phyloP scores from a whole-genome alignment of 2,797 vertebrate species.

The Helarctos malayanus region DNA sequence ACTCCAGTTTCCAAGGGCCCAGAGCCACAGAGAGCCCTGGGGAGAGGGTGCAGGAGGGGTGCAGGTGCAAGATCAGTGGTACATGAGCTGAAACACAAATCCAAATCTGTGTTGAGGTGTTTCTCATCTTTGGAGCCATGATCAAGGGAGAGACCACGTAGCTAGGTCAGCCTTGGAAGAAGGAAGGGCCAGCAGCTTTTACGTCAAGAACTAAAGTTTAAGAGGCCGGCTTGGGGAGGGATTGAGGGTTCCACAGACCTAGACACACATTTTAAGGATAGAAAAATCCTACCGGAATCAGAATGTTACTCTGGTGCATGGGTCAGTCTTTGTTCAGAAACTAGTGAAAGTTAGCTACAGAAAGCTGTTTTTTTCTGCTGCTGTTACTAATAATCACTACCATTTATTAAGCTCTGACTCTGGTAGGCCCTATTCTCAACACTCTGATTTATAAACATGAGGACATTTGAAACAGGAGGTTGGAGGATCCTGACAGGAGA shows the following conservation, averaged over 20 bases:
- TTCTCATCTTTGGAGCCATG: not conserved
- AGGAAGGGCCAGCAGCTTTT: not conserved
- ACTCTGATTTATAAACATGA: slow-evolving; percentile 7
- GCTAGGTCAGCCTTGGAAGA: not conserved
- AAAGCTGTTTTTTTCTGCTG: slow-evolving; percentile 39
- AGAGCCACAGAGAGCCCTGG: not conserved
- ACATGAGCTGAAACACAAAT: not conserved
- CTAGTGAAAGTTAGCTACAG: not conserved
- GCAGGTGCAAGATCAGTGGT: not conserved
- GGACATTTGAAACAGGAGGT: not conserved
- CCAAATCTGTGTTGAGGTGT: not conserved
- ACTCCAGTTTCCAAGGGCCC: not conserved
- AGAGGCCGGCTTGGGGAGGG: not conserved
- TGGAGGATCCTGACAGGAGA: not conserved
- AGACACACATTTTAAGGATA: not conserved
- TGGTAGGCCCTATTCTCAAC: not conserved
- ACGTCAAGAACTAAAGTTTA: slow-evolving; percentile 21
- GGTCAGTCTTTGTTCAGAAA: not conserved
- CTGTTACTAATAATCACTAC: not conserved
- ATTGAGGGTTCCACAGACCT: not conserved
- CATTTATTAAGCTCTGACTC: not conserved
- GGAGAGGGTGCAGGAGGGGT: not conserved
- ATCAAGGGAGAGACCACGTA: not conserved
- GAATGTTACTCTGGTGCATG: not conserved
- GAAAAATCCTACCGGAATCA: not conserved